phyloP scores from a whole-genome alignment of 2,888 invertebrate species.

The Galeruca laticollis region DNA sequence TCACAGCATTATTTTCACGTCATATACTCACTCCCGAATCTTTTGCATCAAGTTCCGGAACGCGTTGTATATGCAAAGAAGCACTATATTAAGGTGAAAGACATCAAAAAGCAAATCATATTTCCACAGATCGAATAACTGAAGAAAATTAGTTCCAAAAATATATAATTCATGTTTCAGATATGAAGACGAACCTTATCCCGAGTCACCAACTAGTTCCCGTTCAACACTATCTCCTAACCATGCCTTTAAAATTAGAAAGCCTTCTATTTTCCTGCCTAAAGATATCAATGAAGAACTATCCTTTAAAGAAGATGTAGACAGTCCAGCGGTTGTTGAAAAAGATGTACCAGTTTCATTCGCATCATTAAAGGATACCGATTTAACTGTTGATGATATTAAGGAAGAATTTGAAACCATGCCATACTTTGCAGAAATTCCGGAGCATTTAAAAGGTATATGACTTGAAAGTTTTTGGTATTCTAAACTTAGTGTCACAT shows the following conservation, averaged over 20 bases:
- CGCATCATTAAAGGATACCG: slow-evolving; percentile 30
- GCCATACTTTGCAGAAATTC: slow-evolving; percentile 48
- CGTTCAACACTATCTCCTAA: slow-evolving; percentile 37
- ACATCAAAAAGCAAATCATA: too few relatives aligned
- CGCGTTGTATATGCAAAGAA: too few relatives aligned
- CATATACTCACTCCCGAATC: too few relatives aligned
- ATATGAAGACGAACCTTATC: slow-evolving; percentile 50
- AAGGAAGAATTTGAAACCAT: slow-evolving; percentile 3
- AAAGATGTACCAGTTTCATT: slow-evolving; percentile 29
- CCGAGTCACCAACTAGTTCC: slow-evolving; percentile 23
- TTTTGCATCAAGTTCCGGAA: too few relatives aligned
- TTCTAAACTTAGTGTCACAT: not conserved
- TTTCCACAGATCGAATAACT: too few relatives aligned
- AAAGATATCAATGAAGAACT: slow-evolving; percentile 50
- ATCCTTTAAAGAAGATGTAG: slow-evolving; percentile 44
- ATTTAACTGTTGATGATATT: slow-evolving; percentile 14
- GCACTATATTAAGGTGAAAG: too few relatives aligned
- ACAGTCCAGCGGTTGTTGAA: slow-evolving; percentile 42
- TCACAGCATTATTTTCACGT: too few relatives aligned
- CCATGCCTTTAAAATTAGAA: slow-evolving; percentile 51
- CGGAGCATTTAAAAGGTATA: slow-evolving; percentile 53
- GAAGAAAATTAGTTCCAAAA: not conserved
- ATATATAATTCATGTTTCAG: slow-evolving; percentile 8
- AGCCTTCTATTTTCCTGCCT: slow-evolving; percentile 48
- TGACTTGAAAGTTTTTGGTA: not conserved